Conservation (phyloP, 2,113 vertebrate species). For the Morone saxatilis region DNA sequence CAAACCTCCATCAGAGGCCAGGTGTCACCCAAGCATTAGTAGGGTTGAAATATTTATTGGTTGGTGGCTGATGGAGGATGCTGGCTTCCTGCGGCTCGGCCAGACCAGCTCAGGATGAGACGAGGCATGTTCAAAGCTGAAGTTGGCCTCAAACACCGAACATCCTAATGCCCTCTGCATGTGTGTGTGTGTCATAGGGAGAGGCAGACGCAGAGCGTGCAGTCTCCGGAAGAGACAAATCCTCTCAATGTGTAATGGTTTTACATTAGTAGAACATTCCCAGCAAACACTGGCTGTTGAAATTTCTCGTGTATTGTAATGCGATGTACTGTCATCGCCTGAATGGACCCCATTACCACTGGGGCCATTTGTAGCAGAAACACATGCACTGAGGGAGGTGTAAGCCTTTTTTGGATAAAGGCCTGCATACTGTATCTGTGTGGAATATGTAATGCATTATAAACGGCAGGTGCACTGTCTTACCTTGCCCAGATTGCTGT, state of each 20-base stretch:
- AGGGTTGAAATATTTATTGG: slow-evolving; percentile 88
- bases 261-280: slow-evolving; percentile 67
- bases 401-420: slow-evolving; percentile 29
- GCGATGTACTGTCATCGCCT: slow-evolving; percentile 42
- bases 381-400: slow-evolving; percentile 35
- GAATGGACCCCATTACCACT: slow-evolving; percentile 54
- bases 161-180: slow-evolving; percentile 66
- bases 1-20: slow-evolving; percentile 83
- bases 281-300: slow-evolving; percentile 55
- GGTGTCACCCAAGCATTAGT: slow-evolving; percentile 86
- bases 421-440: slow-evolving; percentile 31
- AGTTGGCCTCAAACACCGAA: slow-evolving; percentile 52
- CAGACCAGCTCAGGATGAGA: slow-evolving; percentile 58
- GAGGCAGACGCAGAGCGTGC: slow-evolving; percentile 20
- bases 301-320: slow-evolving; percentile 56
- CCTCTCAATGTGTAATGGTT: slow-evolving; percentile 65
- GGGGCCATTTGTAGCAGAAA: slow-evolving; percentile 55
- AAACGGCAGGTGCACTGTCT: slow-evolving; percentile 54
- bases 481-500: slow-evolving; percentile 98
- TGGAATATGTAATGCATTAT: slow-evolving; percentile 42
- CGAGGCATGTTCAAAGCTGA: slow-evolving; percentile 68
- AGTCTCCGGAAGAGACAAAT: slow-evolving; percentile 63
- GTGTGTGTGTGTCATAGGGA: slow-evolving; percentile 18
- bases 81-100: slow-evolving; percentile 69
- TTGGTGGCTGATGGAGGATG: slow-evolving; percentile 77